Evolutionary conservation across 2,797 vertebrate species (phyloP).

Genomic region (Artibeus lituratus): DNA sequence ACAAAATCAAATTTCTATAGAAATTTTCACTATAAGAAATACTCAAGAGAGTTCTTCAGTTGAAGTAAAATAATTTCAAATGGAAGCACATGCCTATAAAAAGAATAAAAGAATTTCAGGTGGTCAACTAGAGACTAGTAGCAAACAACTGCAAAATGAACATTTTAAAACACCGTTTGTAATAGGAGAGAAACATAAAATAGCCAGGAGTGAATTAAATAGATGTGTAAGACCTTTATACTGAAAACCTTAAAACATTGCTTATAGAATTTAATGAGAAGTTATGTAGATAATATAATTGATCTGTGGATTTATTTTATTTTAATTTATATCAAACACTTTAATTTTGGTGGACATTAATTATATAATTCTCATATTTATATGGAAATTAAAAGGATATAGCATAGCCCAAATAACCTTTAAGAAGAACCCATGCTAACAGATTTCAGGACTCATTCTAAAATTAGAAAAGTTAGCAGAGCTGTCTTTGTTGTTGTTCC

Average conservation of each 20-base stretch:
- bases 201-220: not conserved
- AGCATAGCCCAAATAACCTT: not conserved
- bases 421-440: not conserved
- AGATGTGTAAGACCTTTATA: not conserved
- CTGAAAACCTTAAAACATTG: not conserved
- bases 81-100: not conserved
- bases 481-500: too few species aligned
- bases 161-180: not conserved
- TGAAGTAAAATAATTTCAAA: not conserved
- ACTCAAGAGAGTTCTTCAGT: not conserved
- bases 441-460: not conserved
- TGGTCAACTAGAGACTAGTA: not conserved
- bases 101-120: not conserved
- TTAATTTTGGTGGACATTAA: not conserved
- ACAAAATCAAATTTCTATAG: not conserved
- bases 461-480: not conserved
- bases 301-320: not conserved
- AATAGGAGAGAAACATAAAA: not conserved
- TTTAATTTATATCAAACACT: not conserved
- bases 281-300: not conserved
- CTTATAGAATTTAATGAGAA: not conserved
- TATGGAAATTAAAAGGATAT: not conserved
- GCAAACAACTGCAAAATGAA: not conserved
- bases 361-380: not conserved
- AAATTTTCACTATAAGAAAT: not conserved